phyloP scores from a whole-genome alignment of 2,888 invertebrate genomes.

The Malthinus seriepunctatus region DNA sequence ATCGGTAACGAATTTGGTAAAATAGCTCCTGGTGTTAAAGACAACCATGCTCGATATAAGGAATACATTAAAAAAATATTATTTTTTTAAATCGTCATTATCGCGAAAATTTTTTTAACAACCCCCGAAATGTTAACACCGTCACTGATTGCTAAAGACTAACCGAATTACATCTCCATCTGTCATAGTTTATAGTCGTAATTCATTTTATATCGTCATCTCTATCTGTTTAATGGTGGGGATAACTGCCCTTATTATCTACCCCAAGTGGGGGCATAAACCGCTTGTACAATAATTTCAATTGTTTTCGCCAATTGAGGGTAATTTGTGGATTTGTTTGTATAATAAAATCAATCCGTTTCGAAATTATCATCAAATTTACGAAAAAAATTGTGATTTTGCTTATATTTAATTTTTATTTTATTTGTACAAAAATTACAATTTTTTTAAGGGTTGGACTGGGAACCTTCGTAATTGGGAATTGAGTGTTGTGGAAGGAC shows the following conservation, averaged over 20 bases:
- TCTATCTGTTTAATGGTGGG: conserved; percentile 25
- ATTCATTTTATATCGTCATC: conserved; percentile 25
- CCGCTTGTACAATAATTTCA: conserved; percentile 25
- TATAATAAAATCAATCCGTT: conserved; percentile 17
- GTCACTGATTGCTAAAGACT: conserved; percentile 23
- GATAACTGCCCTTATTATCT: conserved; percentile 30
- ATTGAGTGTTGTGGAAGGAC: too few species aligned
- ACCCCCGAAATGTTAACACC: conserved; percentile 11
- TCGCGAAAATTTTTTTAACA: conserved; percentile 5
- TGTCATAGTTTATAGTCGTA: conserved; percentile 33
- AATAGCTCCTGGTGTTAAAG: conserved; percentile 44
- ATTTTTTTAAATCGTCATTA: neutral
- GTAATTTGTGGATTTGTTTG: conserved; percentile 22
- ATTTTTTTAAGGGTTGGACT: too few species aligned
- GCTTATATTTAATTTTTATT: neutral
- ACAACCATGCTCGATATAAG: conserved; percentile 55
- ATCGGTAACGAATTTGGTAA: conserved; percentile 32
- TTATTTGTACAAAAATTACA: too few species aligned
- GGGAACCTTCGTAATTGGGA: too few species aligned
- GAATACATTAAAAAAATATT: conserved; percentile 52
- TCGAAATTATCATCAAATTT: conserved; percentile 10
- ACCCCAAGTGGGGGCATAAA: conserved; percentile 27
- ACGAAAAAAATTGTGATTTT: conserved; percentile 1
- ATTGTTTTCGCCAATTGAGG: conserved; percentile 25
- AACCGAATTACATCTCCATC: conserved; percentile 31